A percentile compares a stretch with the other conserved stretches of the same genome.
Conservation (phyloP, 2,888 invertebrate genomes). For the Odontocerum albicorne region DNA sequence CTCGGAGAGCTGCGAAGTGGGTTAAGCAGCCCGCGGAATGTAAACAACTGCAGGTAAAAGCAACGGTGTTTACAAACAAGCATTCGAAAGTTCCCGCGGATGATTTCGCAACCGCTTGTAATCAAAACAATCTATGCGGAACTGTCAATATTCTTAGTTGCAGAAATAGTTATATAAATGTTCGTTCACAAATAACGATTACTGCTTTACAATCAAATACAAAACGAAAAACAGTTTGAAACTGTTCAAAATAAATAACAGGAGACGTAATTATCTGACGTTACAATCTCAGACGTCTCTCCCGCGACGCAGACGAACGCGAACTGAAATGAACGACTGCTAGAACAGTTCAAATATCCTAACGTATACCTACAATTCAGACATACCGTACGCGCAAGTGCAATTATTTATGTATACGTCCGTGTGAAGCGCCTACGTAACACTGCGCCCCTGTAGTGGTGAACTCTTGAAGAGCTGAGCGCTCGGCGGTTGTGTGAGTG, state of each 20-base stretch:
- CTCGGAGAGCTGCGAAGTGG: constrained; percentile 24
- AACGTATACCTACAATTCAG: constrained; percentile 24
- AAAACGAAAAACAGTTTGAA: background rate
- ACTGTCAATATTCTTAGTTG: background rate
- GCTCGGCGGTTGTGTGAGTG: constrained; percentile 13
- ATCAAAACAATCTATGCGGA: constrained; percentile 26
- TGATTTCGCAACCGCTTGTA: constrained; percentile 29
- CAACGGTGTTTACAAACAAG: constrained; percentile 33
- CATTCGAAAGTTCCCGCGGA: constrained; percentile 28
- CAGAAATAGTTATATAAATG: constrained; percentile 1
- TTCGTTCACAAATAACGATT: constrained; percentile 4
- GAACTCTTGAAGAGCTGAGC: background rate
- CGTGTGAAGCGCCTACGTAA: constrained; percentile 31
- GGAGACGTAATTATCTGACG: constrained; percentile 4
- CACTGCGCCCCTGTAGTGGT: constrained; percentile 17
- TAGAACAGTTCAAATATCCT: constrained; percentile 28
- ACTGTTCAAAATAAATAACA: background rate
- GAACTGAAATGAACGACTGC: constrained; percentile 24
- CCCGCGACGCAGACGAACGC: constrained; percentile 11
- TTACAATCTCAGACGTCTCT: constrained; percentile 1
- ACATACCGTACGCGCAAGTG: constrained; percentile 32
- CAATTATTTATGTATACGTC: constrained; percentile 28
- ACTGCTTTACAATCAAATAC: background rate
- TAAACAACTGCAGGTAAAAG: constrained; percentile 32
- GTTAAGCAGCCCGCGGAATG: constrained; percentile 18